Base-by-base conservation (phyloP, 2,797 vertebrate species). In the Numenius phaeopus region DNA sequence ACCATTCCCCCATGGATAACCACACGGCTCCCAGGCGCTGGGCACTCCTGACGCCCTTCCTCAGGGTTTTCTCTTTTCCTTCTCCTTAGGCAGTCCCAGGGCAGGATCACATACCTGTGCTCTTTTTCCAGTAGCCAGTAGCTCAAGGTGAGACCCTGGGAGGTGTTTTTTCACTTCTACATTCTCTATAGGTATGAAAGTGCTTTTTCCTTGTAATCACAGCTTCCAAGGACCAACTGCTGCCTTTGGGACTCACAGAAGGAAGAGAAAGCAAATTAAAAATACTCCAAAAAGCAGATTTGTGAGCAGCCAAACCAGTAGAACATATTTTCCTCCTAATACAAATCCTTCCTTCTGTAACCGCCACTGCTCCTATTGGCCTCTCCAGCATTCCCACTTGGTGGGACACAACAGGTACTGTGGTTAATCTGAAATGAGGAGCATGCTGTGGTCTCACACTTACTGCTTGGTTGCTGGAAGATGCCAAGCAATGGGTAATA, bases 41-140 rank as follows among this genome's bases (percentile, higher is more conserved):
- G 14, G 4, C 0, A 0, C 12, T 69, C 26, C 50, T 72, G 20
- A 44, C 27, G 17, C 10, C 19, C 29, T 0, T 23, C 1, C 5
- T n/a, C 30, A 5, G 15, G 20, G 2, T 83, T 89, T 61, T 13
- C 32, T 82, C 8, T 61, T 85, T 76, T 67, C 6, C 23, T 79
- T 66, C 15, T 71, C 16, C 20, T 50, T 46, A 34, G 6, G 47
- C 40, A 71, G 26, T 42, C 29, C 29, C 49, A 46, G n/a, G 19
- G 11, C 27, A 85, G 54, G 34, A 20, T 46, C 58, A 37, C 7
- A 4, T 22, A 27, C n/a, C 54, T 55, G n/a, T 0, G 2, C 21
- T 65, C 32, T 44, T 57, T 62, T 72, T 61, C 61, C 50, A 78
- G 50, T 23, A 65, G 32, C 17, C 29, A 20, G 5, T 23, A 70